A percentile compares a stretch with the other conserved stretches of the same genome.
Evolutionary conservation across 2,797 vertebrate species (phyloP).

Genomic region (Masticophis lateralis): DNA sequence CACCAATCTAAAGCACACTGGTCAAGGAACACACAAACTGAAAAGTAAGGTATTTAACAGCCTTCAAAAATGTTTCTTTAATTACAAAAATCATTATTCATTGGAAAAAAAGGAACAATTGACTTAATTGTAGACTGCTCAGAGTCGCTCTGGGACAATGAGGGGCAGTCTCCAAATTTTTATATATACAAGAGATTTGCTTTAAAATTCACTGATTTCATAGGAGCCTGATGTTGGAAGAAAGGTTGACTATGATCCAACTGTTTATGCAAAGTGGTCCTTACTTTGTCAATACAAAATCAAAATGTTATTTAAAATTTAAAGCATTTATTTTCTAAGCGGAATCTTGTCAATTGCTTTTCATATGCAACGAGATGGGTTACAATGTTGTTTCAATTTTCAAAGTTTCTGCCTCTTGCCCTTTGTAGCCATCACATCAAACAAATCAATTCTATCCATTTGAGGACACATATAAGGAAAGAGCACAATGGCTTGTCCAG

Average conservation of each 20-base stretch:
- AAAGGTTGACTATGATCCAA: not conserved
- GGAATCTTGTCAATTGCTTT: not conserved
- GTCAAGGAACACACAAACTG: not conserved
- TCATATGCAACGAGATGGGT: not conserved
- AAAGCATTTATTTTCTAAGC: accelerated
- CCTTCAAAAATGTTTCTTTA: not conserved
- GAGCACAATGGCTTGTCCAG: not conserved
- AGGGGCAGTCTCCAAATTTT: not conserved
- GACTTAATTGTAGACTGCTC: not conserved
- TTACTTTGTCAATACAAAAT: constrained; percentile 2
- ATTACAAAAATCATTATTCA: not conserved
- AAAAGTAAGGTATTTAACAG: not conserved
- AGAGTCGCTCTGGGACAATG: not conserved
- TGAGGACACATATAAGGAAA: not conserved
- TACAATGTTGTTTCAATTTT: not conserved
- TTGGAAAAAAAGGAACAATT: not conserved
- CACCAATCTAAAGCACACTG: not conserved
- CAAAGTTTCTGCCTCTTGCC: not conserved
- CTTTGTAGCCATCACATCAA: not conserved
- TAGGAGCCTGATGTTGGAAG: not conserved
- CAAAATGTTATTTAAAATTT: not conserved
- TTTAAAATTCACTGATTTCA: not conserved
- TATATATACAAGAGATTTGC: not conserved
- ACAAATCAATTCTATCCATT: not conserved
- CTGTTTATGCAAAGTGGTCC: not conserved